Percentiles rank a stretch among this genome's conserved stretches.
phyloP scores from a whole-genome alignment of 1,140 invertebrate genomes.

The Steinernema khuongi region DNA sequence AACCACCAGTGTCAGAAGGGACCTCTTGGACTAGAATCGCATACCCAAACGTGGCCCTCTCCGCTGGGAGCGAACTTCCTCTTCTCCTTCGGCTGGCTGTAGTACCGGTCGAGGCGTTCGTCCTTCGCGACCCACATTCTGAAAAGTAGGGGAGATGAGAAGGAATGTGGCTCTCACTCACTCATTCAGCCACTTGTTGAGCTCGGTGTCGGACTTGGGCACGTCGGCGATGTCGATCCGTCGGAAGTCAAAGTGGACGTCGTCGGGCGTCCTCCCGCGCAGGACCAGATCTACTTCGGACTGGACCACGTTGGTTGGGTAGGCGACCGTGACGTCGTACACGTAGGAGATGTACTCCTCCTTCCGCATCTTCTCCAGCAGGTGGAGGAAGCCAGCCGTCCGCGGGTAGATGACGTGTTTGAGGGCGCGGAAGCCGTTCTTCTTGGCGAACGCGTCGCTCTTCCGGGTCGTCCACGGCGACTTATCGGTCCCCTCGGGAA shows the following conservation, averaged over 20 bases:
- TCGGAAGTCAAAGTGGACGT: conserved; percentile 54
- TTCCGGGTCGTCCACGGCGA: conserved; percentile 64
- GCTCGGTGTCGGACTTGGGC: conserved; percentile 40
- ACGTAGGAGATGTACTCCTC: conserved; percentile 68
- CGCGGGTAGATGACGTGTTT: conserved; percentile 56
- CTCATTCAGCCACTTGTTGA: conserved; percentile 49
- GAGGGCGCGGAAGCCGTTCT: conserved; percentile 45
- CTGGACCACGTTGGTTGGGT: conserved; percentile 69
- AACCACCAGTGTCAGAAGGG: background rate
- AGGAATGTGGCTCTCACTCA: conserved; percentile 29
- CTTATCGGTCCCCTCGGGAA: conserved; percentile 82
- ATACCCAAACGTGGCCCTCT: conserved; percentile 40
- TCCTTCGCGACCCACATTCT: conserved; percentile 53
- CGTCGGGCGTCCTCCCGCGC: conserved; percentile 40
- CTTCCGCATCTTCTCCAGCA: conserved; percentile 53
- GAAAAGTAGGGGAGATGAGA: conserved; percentile 12
- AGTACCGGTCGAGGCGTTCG: conserved; percentile 44
- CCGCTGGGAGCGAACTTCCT: conserved; percentile 39
- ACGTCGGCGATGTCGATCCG: conserved; percentile 42
- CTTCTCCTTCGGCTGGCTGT: conserved; percentile 39
- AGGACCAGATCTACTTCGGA: conserved; percentile 65
- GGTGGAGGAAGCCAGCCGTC: conserved; percentile 53
- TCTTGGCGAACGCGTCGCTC: conserved; percentile 51
- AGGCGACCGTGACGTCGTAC: conserved; percentile 75
- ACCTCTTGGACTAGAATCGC: conserved; percentile 15